Conservation (phyloP, 2,113 vertebrate species). For the Actenoides lindsayi region DNA sequence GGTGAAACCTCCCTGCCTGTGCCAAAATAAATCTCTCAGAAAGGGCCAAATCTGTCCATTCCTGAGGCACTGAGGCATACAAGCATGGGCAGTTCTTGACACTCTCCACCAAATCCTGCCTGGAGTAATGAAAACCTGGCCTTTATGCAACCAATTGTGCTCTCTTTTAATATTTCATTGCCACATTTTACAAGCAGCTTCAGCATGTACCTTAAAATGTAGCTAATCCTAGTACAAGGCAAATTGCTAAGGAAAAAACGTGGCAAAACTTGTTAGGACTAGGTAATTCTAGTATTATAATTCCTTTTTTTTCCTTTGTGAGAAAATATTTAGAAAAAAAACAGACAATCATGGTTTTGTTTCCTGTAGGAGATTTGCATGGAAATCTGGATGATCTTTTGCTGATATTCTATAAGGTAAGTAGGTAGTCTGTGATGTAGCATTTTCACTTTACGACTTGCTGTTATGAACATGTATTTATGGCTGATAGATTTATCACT, state of each 20-base stretch:
- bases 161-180: not conserved
- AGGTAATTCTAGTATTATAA: not conserved
- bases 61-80: not conserved
- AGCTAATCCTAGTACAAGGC: not conserved
- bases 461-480: not conserved
- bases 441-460: not conserved
- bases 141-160: not conserved
- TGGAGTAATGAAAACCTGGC: not conserved
- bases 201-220: not conserved
- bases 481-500: not conserved
- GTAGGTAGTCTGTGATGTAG: not conserved
- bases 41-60: not conserved
- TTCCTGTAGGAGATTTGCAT: conserved; percentile 90
- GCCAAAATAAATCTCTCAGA: not conserved
- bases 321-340: not conserved
- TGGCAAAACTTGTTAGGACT: not conserved
- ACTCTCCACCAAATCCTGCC: not conserved
- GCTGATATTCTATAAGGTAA: conserved; percentile 97
- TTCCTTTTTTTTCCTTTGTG: not conserved
- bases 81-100: not conserved
- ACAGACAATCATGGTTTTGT: not conserved
- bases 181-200: not conserved
- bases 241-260: not conserved
- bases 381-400: conserved; percentile 94
- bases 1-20: not conserved